Base-by-base conservation (phyloP, 2,113 vertebrate species). In the Hirundichthys speculiger region DNA sequence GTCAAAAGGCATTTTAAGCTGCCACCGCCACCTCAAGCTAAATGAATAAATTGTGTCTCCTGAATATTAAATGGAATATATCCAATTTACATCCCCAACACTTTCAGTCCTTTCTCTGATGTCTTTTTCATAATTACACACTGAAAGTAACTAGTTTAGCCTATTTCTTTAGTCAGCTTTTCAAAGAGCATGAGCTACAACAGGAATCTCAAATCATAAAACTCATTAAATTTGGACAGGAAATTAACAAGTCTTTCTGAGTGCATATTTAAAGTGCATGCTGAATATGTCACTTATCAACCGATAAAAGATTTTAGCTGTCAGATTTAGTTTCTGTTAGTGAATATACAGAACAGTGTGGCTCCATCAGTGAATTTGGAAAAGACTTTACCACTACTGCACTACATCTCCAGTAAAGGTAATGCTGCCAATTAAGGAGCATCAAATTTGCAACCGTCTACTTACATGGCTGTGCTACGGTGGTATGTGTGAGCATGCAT, bases 291-390 rank as follows among this genome's bases (percentile, higher is more conserved):
- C 47, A 52, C 19, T 38, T 62, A 65, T 50, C 46, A 73, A 57
- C 47, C 70, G 46, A 55, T n/a, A 81, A 48, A 63, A 74, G 54
- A 64, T 55, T 48, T 71, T 54, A 66, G 21, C 39, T 52, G 64
- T 58, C 77, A 83, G 64, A 72, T 80, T 75, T 64, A 46, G n/a
- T 3, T 45, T 73, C 41, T 46, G 38, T 64, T 42, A 62, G 55
- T 55, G 75, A 75, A 34, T 18, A 20, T 39, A 3, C 52, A 63
- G 41, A 58, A 48, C 15, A 2, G 47, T 56, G 43, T 20, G 61
- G 45, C 64, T 72, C 63, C 40, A 77, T 80, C 69, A 64, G 63
- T 43, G 51, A 63, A 63, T 79, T 52, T 65, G 46, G 9, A 41
- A 53, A 47, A 74, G 53, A 76, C 54, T 38, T 78, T 27, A 51